Evolutionary conservation across 2,113 vertebrate genomes (phyloP).

Genomic region (Atrichornis clamosus): DNA sequence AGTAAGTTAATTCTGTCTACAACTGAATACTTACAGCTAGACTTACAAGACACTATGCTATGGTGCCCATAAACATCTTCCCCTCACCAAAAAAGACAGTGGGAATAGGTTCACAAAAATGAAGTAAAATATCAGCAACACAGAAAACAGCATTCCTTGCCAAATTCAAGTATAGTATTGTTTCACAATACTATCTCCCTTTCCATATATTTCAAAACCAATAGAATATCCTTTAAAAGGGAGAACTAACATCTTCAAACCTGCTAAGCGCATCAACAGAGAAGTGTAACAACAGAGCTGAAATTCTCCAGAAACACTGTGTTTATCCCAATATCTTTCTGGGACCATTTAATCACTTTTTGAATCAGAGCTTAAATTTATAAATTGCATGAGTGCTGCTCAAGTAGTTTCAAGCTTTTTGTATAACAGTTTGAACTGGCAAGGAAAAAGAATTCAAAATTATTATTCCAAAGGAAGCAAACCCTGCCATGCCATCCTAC

Average conservation of each 20-base stretch:
- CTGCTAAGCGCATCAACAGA: neutral
- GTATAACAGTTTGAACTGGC: neutral
- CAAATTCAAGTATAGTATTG: neutral
- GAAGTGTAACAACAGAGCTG: neutral
- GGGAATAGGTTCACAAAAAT: fast-evolving
- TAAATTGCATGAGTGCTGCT: neutral
- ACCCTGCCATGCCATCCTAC: neutral
- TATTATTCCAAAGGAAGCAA: neutral
- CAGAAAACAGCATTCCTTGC: neutral
- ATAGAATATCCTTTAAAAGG: neutral
- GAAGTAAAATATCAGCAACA: fast-evolving
- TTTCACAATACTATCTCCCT: neutral
- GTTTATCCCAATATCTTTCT: neutral
- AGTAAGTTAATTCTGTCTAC: neutral
- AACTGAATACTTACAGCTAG: neutral
- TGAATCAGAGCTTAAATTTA: neutral
- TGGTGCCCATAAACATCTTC: neutral
- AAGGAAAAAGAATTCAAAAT: neutral
- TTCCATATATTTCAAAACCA: neutral
- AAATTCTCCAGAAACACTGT: neutral
- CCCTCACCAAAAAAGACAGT: fast-evolving
- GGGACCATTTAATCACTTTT: neutral
- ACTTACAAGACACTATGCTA: neutral
- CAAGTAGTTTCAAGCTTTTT: neutral
- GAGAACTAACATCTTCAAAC: neutral